Evolutionary conservation across 1,140 invertebrate genomes (phyloP), one percentile per base, ranked within the genome.

Genomic region (Heliconius nattereri): DNA sequence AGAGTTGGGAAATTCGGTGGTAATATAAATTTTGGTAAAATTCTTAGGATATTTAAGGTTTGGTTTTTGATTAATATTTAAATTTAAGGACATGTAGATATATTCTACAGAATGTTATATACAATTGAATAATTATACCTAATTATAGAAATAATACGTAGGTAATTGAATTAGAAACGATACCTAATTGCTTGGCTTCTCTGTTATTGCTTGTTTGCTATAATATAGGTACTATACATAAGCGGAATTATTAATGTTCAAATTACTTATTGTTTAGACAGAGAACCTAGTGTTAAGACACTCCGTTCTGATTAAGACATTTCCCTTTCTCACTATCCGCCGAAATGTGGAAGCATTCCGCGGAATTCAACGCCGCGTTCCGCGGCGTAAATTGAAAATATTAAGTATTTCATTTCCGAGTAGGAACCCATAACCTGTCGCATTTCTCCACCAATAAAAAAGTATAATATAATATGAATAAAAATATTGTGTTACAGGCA

Each of bases 11-110:
- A 54, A 26, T 60, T 26, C 54, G 19, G 23, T 66, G 60, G 37
- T n/a, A 23, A 37, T 40, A 60, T 60, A 75, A 66, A 75, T 60
- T 60, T 23, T 20, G 73, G 1, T 19, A 75, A 35, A 54, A 57
- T 75, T 57, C 32, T 57, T 57, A 57, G 20, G 1, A n/a, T 23
- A 26, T 66, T 26, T 26, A 26, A 26, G 26, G 6, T 66, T 16
- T 66, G 13, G 9, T 29, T 26, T 13, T 66, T 11, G 11, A 66
- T 16, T 26, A 2, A 6, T 29, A 5, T 66, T 66, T 26, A 13
- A 66, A 5, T 66, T 66, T 26, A 13, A 66, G 11, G 9, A n/a
- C 19, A 29, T 23, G 0, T 8, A 8, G 7, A n/a, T n/a, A 54
- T n/a, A 35, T 35, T 35, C 32, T 35, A 35, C 0, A n/a, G 2